Conservation (phyloP, 1,140 invertebrate species). For the Drosophila setifemur region DNA sequence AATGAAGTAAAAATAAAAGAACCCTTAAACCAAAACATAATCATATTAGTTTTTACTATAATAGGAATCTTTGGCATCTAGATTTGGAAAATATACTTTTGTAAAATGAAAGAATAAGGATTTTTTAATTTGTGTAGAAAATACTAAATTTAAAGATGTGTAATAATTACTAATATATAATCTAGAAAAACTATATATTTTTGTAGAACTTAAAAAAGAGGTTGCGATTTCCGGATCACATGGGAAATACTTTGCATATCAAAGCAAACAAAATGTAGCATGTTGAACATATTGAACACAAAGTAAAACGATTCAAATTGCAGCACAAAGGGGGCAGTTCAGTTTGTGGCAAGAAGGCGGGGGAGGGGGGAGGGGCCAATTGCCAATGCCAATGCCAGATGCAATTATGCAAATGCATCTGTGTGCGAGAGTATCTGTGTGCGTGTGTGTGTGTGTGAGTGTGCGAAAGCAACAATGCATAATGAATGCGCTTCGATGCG, state of each 20-base stretch:
- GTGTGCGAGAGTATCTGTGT: conserved; percentile 1
- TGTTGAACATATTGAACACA: conserved; percentile 75
- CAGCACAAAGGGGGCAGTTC: conserved; percentile 2
- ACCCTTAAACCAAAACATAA: no score
- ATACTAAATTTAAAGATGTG: no score
- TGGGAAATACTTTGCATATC: conserved; percentile 18
- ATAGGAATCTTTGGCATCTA: no score
- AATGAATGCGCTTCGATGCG: conserved; percentile 70
- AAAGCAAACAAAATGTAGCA: conserved; percentile 55
- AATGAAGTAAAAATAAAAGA: no score
- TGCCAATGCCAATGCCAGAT: conserved; percentile 61
- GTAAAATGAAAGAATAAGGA: no score
- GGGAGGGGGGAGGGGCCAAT: conserved; percentile 31
- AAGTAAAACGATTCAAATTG: conserved; percentile 70
- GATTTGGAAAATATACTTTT: no score
- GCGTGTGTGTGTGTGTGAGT: not conserved
- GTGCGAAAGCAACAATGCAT: conserved; percentile 60
- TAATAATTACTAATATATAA: no score
- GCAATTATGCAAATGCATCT: conserved; percentile 65
- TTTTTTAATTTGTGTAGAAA: no score
- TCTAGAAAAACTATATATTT: no score
- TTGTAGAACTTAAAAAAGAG: not conserved
- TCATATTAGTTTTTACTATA: no score
- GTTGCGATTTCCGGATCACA: not conserved
- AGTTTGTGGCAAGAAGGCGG: not conserved